A percentile compares a stretch with the other conserved stretches of the same genome.
phyloP scores from a whole-genome alignment of 2,113 vertebrate species.

The Carlito syrichta region DNA sequence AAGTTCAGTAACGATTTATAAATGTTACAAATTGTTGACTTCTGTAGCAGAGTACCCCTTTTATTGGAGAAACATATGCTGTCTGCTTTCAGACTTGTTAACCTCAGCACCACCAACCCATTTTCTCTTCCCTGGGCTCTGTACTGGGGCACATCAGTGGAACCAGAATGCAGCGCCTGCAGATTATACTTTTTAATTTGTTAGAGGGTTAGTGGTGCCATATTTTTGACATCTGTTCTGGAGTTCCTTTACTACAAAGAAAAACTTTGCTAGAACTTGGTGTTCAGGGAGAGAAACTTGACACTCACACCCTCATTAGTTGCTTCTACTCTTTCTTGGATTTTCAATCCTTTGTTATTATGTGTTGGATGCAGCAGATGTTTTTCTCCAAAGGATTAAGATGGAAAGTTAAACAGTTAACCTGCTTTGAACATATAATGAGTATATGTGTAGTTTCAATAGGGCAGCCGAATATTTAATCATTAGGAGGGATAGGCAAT shows the following conservation, averaged over 20 bases:
- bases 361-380: constrained; percentile 21
- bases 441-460: constrained; percentile 67
- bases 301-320: constrained; percentile 58
- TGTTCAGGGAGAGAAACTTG: constrained; percentile 63
- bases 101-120: constrained; percentile 75
- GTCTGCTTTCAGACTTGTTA: constrained; percentile 74
- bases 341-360: constrained; percentile 59
- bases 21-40: constrained; percentile 80
- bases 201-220: constrained; percentile 64
- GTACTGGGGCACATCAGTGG: constrained; percentile 78
- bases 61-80: constrained; percentile 76
- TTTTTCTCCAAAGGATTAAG: constrained; percentile 61
- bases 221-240: constrained; percentile 81
- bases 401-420: constrained; percentile 62
- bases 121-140: constrained; percentile 77
- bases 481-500: constrained; percentile 66
- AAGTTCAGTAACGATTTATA: constrained; percentile 94
- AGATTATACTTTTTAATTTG: constrained; percentile 79
- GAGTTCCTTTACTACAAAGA: constrained; percentile 66
- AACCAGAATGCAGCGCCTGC: constrained; percentile 71
- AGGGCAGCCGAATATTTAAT: constrained; percentile 71
- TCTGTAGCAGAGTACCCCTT: constrained; percentile 53
- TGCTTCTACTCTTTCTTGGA: constrained; percentile 33
- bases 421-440: constrained; percentile 70
- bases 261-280: constrained; percentile 71